Conservation (phyloP, 1,140 invertebrate species). For the Drosophila orena region DNA sequence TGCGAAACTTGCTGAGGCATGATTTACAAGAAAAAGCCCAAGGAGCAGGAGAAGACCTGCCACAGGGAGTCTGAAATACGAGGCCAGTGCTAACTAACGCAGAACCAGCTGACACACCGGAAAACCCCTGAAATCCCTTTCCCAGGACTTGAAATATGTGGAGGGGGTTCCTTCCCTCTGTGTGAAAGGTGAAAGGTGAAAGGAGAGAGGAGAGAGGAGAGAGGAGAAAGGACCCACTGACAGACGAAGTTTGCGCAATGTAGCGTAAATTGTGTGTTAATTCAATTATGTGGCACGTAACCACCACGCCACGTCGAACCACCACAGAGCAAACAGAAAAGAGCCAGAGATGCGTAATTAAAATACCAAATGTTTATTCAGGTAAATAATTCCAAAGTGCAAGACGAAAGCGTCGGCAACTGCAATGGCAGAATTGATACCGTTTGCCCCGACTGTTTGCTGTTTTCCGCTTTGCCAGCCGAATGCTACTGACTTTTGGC, state of each 20-base stretch:
- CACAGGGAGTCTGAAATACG: conserved; percentile 18
- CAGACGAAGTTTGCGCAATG: conserved; percentile 77
- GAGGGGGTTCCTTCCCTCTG: not conserved
- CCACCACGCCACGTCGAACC: not conserved
- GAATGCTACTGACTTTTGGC: conserved; percentile 70
- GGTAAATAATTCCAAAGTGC: conserved; percentile 82
- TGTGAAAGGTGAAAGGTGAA: too few species aligned
- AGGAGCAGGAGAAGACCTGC: not conserved
- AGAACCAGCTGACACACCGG: conserved; percentile 6
- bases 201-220: too few species aligned
- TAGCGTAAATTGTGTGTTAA: conserved; percentile 81
- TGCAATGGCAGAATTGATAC: conserved; percentile 83
- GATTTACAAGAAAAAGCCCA: conserved; percentile 12
- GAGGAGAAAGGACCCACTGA: conserved; percentile 13
- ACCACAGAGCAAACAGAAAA: conserved; percentile 8
- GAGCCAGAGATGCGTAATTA: conserved; percentile 75
- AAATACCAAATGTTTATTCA: conserved; percentile 84
- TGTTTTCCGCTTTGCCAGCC: conserved; percentile 26
- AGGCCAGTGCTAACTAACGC: conserved; percentile 1
- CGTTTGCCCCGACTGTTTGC: conserved; percentile 18
- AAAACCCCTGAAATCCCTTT: not conserved
- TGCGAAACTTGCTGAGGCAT: conserved; percentile 29
- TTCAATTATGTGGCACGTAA: conserved; percentile 70
- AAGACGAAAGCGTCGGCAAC: conserved; percentile 60
- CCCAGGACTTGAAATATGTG: not conserved